These are phyloP conservation scores for Ennomos quercinarius DNA, from an alignment of 2,888 invertebrate genomes.

Conservation along the genomic window DNA sequence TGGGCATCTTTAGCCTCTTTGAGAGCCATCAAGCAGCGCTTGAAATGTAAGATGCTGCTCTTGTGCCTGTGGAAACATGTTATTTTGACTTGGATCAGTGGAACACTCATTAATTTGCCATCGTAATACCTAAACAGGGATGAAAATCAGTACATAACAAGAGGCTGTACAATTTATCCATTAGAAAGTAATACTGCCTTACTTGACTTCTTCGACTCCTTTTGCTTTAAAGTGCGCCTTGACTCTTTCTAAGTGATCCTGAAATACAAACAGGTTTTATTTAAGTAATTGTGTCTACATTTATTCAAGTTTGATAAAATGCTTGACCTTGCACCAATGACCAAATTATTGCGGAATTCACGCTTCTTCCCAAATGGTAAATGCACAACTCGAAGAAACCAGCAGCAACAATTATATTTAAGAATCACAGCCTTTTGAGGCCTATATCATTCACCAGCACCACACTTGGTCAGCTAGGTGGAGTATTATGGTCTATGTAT, in stretches of 20 bases:
- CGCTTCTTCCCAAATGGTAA: no score
- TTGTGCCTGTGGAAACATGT: slow-evolving; percentile 54
- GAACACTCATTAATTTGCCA: background rate
- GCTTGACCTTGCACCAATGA: background rate
- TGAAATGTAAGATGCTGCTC: slow-evolving; percentile 71
- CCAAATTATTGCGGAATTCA: background rate
- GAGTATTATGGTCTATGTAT: no score
- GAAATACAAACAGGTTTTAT: slow-evolving; percentile 8
- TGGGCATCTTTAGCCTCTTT: slow-evolving; percentile 56
- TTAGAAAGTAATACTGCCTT: slow-evolving; percentile 32
- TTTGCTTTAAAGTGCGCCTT: slow-evolving; percentile 59
- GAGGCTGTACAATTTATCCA: no score
- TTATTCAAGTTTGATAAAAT: no score
- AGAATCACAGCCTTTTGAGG: no score
- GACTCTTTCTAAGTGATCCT: slow-evolving; percentile 58
- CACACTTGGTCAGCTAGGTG: no score
- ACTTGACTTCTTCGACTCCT: slow-evolving; percentile 53
- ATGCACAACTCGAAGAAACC: no score
- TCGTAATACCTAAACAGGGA: background rate
- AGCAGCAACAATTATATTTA: no score
- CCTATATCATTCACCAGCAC: no score
- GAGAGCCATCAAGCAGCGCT: slow-evolving; percentile 62
- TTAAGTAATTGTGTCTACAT: no score
- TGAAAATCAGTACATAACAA: no score
- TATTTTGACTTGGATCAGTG: background rate